Base-by-base conservation (phyloP, 2,888 invertebrate genomes). In the Sinopyrophorus schimmeli region DNA sequence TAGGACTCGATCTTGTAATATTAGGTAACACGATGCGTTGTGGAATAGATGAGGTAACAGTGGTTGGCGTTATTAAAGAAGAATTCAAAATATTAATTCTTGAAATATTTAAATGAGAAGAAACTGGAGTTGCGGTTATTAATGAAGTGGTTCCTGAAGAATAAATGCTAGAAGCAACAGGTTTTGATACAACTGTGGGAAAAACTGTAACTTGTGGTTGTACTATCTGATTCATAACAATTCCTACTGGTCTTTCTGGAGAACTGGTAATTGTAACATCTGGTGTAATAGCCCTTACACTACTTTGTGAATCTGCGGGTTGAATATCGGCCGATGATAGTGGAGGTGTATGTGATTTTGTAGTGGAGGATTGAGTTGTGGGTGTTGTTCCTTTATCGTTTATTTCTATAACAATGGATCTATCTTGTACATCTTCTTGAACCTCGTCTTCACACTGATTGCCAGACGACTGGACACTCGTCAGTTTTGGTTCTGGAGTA, bases 11-110 rank as follows among this genome's bases (percentile, higher is more conserved):
- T 65, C 77, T 74, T 24, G 77, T 74, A 50, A 76, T 74, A 56
- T 68, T 72, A 2, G 80, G 79, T 58, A 78, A 69, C 53, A 77
- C 75, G 55, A 77, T 76, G 60, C 79, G 73, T 58, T 76, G 74
- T 28, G 71, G 66, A 20, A 70, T 57, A 1, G 67, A 59, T 0
- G 70, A 63, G n/a, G 63, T 59, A 2, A 64, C 58, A 5, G 56
- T 58, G 2, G 69, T 58, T 5, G 68, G 64, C 1, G 70, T 62
- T 7, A 58, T 48, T n/a, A 72, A 58, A 1, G 72, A 65, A 3
- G 67, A 67, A 52, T 64, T 74, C 14, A 73, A 62, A 15, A 73
- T 67, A 48, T 71, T 73, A 11, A 73, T 70, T 43, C 74, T 61
- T 1, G 71, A 62, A 7, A 64, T 47, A 3, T 64, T 55, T 20